Conservation (phyloP, 2,113 vertebrate species). For the Junco hyemalis region DNA sequence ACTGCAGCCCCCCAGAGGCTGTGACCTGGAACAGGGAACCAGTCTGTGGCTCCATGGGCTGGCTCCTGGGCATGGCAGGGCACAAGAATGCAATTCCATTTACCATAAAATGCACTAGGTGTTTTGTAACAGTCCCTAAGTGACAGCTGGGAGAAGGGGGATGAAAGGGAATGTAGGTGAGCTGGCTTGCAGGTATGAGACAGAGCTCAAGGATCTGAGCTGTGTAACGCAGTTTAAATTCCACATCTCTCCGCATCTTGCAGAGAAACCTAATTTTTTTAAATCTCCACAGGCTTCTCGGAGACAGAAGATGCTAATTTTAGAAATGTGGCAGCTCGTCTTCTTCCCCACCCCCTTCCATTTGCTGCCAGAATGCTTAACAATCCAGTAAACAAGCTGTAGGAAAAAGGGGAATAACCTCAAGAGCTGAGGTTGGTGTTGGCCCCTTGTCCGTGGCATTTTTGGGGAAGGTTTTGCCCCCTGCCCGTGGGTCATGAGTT, state of each 20-base stretch:
- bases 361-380: conserved; percentile 61
- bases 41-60: not conserved
- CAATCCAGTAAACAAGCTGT: conserved; percentile 56
- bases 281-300: conserved; percentile 60
- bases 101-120: not conserved
- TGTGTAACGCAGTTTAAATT: not conserved
- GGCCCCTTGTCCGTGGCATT: not conserved
- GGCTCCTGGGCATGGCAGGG: not conserved
- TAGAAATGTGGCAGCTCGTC: conserved; percentile 63
- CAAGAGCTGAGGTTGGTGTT: not conserved
- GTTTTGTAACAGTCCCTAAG: not conserved
- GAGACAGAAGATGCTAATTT: conserved; percentile 69
- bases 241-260: conserved; percentile 28
- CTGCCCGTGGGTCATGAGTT: not conserved
- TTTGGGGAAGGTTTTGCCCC: not conserved
- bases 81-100: not conserved
- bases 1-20: not conserved
- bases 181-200: not conserved
- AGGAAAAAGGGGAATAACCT: not conserved
- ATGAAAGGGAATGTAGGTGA: not conserved
- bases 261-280: conserved; percentile 56
- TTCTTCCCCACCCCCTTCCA: conserved; percentile 43
- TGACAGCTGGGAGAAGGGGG: not conserved
- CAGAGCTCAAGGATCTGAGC: not conserved
- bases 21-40: not conserved